phyloP scores from a whole-genome alignment of 2,113 vertebrate species.

The Macquaria australasica region DNA sequence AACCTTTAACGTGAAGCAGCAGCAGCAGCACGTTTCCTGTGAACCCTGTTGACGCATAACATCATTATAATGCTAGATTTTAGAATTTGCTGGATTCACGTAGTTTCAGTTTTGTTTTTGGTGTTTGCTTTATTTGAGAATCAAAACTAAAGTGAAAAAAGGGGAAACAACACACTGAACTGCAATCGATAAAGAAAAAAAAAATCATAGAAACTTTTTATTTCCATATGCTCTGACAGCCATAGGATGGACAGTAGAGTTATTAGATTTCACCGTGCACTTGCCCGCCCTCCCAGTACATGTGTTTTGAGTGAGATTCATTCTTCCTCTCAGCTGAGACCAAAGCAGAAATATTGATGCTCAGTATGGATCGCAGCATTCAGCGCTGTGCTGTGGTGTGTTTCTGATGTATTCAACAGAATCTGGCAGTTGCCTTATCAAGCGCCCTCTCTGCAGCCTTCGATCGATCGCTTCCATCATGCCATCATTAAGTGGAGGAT shows the following conservation, averaged over 20 bases:
- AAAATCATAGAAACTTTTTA: background rate
- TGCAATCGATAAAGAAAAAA: background rate
- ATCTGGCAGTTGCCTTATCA: conserved; percentile 68
- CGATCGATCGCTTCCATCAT: conserved; percentile 74
- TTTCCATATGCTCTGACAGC: conserved; percentile 24
- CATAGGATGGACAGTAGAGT: conserved; percentile 25
- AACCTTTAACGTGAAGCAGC: background rate
- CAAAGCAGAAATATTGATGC: conserved; percentile 65
- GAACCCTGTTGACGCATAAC: too few relatives aligned
- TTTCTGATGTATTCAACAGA: conserved; percentile 71
- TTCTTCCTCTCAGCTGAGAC: conserved; percentile 58
- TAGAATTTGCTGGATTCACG: too few relatives aligned
- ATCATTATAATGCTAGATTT: background rate
- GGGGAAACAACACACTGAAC: background rate
- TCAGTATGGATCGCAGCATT: conserved; percentile 59
- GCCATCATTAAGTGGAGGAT: conserved; percentile 67
- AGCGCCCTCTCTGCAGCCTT: conserved; percentile 52
- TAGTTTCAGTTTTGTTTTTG: background rate
- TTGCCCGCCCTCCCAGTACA: conserved; percentile 46
- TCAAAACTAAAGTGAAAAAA: background rate
- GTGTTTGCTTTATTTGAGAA: background rate
- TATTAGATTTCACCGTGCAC: conserved; percentile 53
- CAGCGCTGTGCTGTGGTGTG: conserved; percentile 36
- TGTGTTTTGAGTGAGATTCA: conserved; percentile 56
- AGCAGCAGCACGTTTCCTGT: background rate